A percentile compares a stretch with the other conserved stretches of the same genome.
phyloP scores from a whole-genome alignment of 2,888 invertebrate species.

The Aphrophora alni region DNA sequence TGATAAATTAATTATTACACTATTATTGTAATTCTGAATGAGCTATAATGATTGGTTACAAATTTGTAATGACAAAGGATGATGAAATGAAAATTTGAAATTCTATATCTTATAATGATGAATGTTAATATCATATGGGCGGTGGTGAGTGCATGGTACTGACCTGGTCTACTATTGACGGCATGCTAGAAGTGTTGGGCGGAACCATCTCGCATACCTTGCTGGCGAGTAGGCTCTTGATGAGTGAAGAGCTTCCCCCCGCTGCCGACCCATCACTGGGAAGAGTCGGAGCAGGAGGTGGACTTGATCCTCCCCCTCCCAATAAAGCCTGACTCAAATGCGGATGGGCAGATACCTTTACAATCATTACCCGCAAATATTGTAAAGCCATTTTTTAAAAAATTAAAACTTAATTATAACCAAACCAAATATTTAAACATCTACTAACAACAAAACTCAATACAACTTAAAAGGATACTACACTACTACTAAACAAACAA shows the following conservation, averaged over 20 bases:
- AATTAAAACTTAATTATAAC: not conserved
- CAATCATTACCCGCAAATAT: slow-evolving; percentile 11
- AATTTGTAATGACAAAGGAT: not conserved
- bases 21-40: too few species aligned
- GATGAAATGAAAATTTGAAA: not conserved
- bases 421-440: not conserved
- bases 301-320: slow-evolving; percentile 50
- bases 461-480: not conserved
- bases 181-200: slow-evolving; percentile 56
- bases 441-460: not conserved
- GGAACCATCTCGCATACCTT: slow-evolving; percentile 77
- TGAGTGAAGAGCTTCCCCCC: slow-evolving; percentile 70
- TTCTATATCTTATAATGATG: not conserved
- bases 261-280: slow-evolving; percentile 9
- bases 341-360: slow-evolving; percentile 66
- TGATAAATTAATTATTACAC: too few species aligned
- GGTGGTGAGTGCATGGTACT: slow-evolving; percentile 18
- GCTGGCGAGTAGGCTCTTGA: slow-evolving; percentile 92
- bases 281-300: not conserved
- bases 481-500: not conserved
- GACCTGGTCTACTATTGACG: slow-evolving; percentile 30
- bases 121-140: not conserved
- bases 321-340: slow-evolving; percentile 67
- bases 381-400: not conserved
- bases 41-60: too few species aligned